Base-by-base conservation (phyloP, 2,888 invertebrate species). In the Morpho deidamia region DNA sequence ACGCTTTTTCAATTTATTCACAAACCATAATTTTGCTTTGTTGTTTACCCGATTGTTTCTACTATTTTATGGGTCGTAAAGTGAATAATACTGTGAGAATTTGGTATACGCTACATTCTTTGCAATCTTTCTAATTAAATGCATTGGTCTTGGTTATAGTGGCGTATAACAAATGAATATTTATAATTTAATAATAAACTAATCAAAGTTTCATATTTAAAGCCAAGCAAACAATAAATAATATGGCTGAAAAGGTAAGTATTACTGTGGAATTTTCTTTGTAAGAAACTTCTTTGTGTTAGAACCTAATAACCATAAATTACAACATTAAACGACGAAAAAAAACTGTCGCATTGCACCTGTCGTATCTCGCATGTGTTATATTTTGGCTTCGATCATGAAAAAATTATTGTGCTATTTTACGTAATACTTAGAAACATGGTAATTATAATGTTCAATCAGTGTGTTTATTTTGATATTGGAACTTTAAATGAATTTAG, bases 351-450 rank as follows among this genome's bases (percentile, higher is more conserved):
- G 45, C 53, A 45, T 37, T 49, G 33, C 58, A 63, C 55, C 58
- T 59, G 63, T 57, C 60, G 53, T 38, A 37, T 49, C 54, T 55
- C 56, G 58, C 52, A 56, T 57, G 54, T 50, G 58, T 58, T 55
- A 52, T 55, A 56, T 55, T 60, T 63, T 56, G 63, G 57, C 57
- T 54, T 62, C 46, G 52, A 52, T 41, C 53, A 55, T 63, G 59
- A 51, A 54, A 54, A 62, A 60, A 58, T 65, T 64, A 49, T 62
- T 62, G 66, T 67, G 61, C 55, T 57, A 51, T 58, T 60, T 53
- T 52, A 57, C 49, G 45, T 51, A 57, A 51, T 46, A 58, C 44
- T 47, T 48, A 46, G 37, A 47, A 59, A 37, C 43, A 53, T 53
- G 53, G 44, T 50, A 53, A 44, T 14, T 49, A 34, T 34, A 9